These are phyloP conservation scores for Apantesis nais DNA, from an alignment of 2,888 invertebrate genomes.

Conservation along the genomic window DNA sequence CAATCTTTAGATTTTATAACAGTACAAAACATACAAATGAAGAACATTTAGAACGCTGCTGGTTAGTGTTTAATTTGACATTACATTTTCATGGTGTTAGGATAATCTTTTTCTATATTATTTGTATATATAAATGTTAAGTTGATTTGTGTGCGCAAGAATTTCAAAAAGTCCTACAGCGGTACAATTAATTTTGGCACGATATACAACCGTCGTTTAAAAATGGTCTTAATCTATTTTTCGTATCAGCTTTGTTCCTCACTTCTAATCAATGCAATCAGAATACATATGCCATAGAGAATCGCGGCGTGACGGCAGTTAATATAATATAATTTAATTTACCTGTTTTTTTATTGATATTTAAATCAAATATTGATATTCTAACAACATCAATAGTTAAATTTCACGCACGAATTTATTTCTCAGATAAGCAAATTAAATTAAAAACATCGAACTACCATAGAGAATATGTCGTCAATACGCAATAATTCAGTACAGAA, in stretches of 20 bases:
- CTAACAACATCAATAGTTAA: neutral
- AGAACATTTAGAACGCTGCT: neutral
- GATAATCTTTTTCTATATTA: too few relatives aligned
- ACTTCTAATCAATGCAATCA: too few relatives aligned
- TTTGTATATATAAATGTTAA: too few relatives aligned
- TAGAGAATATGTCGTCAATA: neutral
- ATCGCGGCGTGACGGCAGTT: too few relatives aligned
- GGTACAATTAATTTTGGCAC: too few relatives aligned
- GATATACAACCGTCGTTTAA: too few relatives aligned
- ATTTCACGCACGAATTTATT: neutral
- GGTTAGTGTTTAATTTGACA: neutral
- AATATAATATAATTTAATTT: neutral
- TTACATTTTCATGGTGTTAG: neutral
- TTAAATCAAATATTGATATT: neutral
- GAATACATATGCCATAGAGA: too few relatives aligned
- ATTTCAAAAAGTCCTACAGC: too few relatives aligned
- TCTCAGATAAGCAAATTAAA: neutral
- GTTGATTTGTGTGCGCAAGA: too few relatives aligned
- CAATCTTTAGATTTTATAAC: neutral
- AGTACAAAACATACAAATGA: neutral
- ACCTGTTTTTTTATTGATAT: neutral
- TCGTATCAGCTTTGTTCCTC: too few relatives aligned
- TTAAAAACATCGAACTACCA: neutral
- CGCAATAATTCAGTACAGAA: neutral
- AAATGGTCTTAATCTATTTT: too few relatives aligned